Percentiles rank a stretch among this genome's conserved stretches.
These are phyloP conservation scores for Pogoniulus pusillus DNA, from an alignment of 2,797 vertebrate genomes.

Conservation along the genomic window DNA sequence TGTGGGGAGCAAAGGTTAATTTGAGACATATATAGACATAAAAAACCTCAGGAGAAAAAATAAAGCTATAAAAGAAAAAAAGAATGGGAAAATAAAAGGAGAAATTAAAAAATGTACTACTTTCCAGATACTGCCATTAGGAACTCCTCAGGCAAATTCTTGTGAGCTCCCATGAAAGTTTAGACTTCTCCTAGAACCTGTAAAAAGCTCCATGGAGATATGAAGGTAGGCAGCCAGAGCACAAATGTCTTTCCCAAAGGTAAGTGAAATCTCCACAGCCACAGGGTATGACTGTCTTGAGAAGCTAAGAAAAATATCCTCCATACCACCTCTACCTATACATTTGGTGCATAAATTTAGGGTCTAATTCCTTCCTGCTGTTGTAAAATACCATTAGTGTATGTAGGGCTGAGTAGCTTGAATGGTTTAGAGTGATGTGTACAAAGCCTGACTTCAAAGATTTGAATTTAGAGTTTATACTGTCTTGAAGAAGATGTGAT, in stretches of 20 bases:
- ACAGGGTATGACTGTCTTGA: background rate
- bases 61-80: background rate
- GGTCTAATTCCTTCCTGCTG: background rate
- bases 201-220: background rate
- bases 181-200: background rate
- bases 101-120: background rate
- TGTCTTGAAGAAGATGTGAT: background rate
- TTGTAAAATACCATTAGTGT: background rate
- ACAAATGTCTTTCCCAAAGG: background rate
- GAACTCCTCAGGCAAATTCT: background rate
- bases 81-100: background rate
- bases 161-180: background rate
- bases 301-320: background rate
- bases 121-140: too few species aligned
- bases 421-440: background rate
- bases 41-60: background rate
- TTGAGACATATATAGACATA: background rate
- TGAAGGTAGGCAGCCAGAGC: background rate
- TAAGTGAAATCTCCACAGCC: background rate
- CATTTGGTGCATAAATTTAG: background rate
- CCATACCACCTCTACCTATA: fast-evolving
- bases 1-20: background rate
- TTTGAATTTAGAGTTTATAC: background rate
- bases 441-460: background rate
- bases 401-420: background rate